Evolutionary conservation across 2,888 invertebrate genomes (phyloP).

Genomic region (Cistogaster globosa): DNA sequence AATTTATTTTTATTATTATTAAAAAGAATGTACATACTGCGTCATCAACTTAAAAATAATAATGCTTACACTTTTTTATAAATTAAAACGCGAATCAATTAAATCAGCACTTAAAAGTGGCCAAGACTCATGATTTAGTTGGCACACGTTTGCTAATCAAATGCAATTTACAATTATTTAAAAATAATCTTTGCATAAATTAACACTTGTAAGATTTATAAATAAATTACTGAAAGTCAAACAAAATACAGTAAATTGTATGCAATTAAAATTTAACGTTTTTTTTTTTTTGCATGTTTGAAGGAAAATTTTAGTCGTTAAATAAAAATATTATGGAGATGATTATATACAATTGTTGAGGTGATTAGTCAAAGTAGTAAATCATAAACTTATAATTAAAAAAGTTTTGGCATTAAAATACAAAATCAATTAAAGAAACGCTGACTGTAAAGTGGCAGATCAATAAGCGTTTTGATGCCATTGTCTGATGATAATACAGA

Average conservation of each 20-base stretch:
- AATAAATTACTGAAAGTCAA: background rate
- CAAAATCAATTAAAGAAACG: background rate
- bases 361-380: background rate
- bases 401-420: background rate
- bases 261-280: slow-evolving; percentile 1
- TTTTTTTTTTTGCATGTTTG: background rate
- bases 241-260: background rate
- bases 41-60: too few species aligned
- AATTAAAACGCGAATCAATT: background rate
- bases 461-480: too few species aligned
- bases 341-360: background rate
- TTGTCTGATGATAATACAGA: too few species aligned
- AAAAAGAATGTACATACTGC: too few species aligned
- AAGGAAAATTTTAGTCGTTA: background rate
- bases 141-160: slow-evolving; percentile 27
- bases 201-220: slow-evolving; percentile 16
- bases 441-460: background rate
- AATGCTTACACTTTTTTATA: too few species aligned
- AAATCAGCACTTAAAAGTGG: background rate
- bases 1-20: too few species aligned
- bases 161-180: background rate
- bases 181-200: slow-evolving; percentile 37
- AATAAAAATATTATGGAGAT: slow-evolving; percentile 12
- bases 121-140: slow-evolving; percentile 38
- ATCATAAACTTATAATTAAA: background rate